Conservation (phyloP, 2,797 vertebrate genomes). For the Paedocypris micromegethes region DNA sequence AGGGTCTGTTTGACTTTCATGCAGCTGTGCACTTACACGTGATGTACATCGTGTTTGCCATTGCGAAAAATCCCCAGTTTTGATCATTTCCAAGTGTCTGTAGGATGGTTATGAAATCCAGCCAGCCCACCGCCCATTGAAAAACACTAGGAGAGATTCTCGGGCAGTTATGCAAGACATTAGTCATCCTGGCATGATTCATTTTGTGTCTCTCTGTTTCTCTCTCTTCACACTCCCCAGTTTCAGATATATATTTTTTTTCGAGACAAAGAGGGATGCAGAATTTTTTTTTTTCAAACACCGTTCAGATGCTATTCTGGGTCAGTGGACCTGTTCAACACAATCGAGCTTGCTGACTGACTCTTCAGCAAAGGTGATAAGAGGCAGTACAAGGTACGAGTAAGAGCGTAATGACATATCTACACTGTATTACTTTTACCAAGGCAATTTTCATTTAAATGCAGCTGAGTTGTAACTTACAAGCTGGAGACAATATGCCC, state of each 20-base stretch:
- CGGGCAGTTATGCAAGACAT: slow-evolving; percentile 62
- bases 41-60: slow-evolving; percentile 30
- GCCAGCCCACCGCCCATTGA: slow-evolving; percentile 52
- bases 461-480: neutral
- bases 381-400: neutral
- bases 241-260: slow-evolving; percentile 17
- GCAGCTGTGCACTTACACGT: slow-evolving; percentile 28
- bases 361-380: slow-evolving; percentile 2
- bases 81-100: slow-evolving; percentile 43
- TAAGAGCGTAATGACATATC: too few species aligned
- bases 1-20: neutral
- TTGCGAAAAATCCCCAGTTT: slow-evolving; percentile 43
- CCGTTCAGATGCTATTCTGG: slow-evolving; percentile 32
- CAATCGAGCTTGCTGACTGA: neutral
- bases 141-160: slow-evolving; percentile 56
- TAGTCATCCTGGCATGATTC: slow-evolving; percentile 64
- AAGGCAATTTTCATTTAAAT: neutral
- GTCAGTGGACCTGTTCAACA: slow-evolving; percentile 24
- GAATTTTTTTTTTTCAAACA: slow-evolving; percentile 24
- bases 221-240: slow-evolving; percentile 6
- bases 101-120: slow-evolving; percentile 57
- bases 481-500: too few species aligned
- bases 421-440: neutral
- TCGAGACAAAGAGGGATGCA: slow-evolving; percentile 22
- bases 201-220: slow-evolving; percentile 44